Evolutionary conservation across 2,888 invertebrate genomes (phyloP), one percentile per base, ranked within the genome.

Genomic region (Pelosia muscerda): DNA sequence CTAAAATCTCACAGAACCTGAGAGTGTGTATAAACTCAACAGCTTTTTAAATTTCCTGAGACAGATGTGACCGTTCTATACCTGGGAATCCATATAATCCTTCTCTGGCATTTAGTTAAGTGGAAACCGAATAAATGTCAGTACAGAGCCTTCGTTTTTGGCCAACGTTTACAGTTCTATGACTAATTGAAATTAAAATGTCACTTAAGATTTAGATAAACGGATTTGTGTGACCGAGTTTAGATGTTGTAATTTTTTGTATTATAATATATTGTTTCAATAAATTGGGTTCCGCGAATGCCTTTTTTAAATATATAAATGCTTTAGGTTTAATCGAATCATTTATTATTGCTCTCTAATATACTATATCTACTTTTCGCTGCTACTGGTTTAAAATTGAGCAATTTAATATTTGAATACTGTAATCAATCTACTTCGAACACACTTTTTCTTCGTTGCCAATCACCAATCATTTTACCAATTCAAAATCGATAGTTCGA

Each of bases 181-280:
- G 81, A 84, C 86, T 90, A 89, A 90, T 90, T 88, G 87, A 86
- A 90, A 86, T 86, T 83, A 84, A 89, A 81, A 90, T 89, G 90
- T 87, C 90, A 89, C 81, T 86, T 83, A 82, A 86, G 90, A 90
- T 90, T 87, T 86, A 88, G 88, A 89, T 90, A 88, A 85, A 87
- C 79, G 76, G 78, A 82, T 85, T 82, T 79, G 75, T 73, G 66
- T 68, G 71, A 59, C 63, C 66, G 67, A 76, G 68, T 74, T 78
- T 71, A 67, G 66, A 73, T 61, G 61, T 65, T 59, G 56, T 55
- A 55, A 54, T 67, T 72, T 65, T 71, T 69, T 72, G n/a, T n/a
- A 38, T n/a, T 54, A 2, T 66, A 55, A 65, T 71, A 71, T 69
- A 67, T 72, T 59, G 31, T 65, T 49, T 53, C 1, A 10, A 26